Percentiles rank a stretch among this genome's conserved stretches.
Evolutionary conservation across 2,113 vertebrate species (phyloP).

Genomic region (Pedionomus torquatus): DNA sequence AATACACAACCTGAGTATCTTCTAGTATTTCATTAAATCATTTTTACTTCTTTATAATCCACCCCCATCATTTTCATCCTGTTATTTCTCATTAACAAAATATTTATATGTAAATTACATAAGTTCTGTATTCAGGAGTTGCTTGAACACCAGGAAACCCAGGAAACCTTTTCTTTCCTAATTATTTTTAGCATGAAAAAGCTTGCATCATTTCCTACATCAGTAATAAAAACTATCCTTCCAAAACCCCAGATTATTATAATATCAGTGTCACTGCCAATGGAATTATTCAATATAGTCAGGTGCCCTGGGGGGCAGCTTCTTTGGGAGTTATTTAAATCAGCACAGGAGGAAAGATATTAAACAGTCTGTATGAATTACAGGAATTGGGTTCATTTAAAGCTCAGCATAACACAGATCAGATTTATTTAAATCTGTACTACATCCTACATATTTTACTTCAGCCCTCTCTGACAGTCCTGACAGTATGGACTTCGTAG

Average conservation of each 20-base stretch:
- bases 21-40: neutral
- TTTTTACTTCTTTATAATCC: neutral
- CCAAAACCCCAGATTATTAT: neutral
- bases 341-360: neutral
- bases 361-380: neutral
- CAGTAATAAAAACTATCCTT: neutral
- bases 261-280: neutral
- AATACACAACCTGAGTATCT: neutral
- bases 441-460: neutral
- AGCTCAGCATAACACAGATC: neutral
- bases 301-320: neutral
- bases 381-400: neutral
- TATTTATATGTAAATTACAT: constrained; percentile 14
- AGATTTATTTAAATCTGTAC: neutral
- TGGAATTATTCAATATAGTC: constrained; percentile 12
- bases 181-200: constrained; percentile 24
- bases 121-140: neutral
- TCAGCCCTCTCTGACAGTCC: neutral
- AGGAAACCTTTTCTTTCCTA: constrained; percentile 29
- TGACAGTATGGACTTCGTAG: neutral
- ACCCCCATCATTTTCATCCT: neutral
- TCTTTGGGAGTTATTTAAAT: constrained; percentile 12
- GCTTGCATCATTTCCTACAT: neutral
- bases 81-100: constrained; percentile 4
- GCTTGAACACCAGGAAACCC: neutral